A percentile compares a stretch with the other conserved stretches of the same genome.
These are phyloP conservation scores for Hydrolagus affinis DNA, from an alignment of 2,113 vertebrate species.

Conservation along the genomic window DNA sequence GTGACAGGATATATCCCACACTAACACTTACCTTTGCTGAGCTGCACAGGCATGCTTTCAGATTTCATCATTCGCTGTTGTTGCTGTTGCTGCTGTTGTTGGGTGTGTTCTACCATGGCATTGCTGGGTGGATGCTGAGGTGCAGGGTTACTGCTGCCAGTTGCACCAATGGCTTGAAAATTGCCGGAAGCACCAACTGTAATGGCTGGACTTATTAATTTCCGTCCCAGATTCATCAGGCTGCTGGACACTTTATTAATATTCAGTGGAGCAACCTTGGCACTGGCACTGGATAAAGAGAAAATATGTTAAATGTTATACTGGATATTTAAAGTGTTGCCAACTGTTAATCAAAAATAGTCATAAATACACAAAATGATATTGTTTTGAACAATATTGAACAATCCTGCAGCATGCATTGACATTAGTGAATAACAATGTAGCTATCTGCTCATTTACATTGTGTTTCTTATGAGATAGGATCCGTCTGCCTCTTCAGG, in stretches of 20 bases:
- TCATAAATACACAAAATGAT: background rate
- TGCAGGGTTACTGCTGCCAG: conserved; percentile 52
- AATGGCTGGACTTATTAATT: conserved; percentile 80
- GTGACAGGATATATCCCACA: conserved; percentile 35
- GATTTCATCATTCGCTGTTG: conserved; percentile 78
- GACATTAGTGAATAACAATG: too few relatives aligned
- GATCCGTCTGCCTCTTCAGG: too few relatives aligned
- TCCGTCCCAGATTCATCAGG: conserved; percentile 85
- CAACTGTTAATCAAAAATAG: background rate
- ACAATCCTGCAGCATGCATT: background rate
- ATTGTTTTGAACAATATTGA: background rate
- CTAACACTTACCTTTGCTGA: conserved; percentile 77
- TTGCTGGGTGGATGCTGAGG: conserved; percentile 37
- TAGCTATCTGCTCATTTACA: too few relatives aligned
- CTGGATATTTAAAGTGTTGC: background rate
- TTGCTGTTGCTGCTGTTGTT: conserved; percentile 45
- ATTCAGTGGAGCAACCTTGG: conserved; percentile 75
- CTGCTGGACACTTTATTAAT: conserved; percentile 97
- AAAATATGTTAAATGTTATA: background rate
- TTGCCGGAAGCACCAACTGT: conserved; percentile 47
- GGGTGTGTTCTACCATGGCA: conserved; percentile 41
- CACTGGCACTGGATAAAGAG: conserved; percentile 49
- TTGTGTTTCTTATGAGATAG: too few relatives aligned
- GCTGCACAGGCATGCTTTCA: conserved; percentile 90
- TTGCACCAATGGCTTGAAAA: conserved; percentile 41